Base-by-base conservation (phyloP, 1,140 invertebrate genomes). In the Lepidurus arcticus region DNA sequence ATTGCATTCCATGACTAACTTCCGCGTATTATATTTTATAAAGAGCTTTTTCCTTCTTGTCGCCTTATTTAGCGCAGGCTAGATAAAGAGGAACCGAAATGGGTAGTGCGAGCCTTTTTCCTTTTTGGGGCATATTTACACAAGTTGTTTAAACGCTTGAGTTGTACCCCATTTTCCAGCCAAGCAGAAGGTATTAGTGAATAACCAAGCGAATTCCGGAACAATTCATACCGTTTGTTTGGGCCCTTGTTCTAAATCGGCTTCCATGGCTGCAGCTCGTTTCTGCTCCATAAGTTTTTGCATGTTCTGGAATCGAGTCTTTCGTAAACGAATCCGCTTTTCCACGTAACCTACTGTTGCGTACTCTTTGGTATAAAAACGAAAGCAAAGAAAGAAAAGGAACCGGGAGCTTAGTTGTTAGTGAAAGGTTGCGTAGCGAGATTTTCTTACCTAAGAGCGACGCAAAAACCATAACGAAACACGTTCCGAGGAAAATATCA, bases 401-500 rank as follows among this genome's bases (percentile, higher is more conserved):
- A 42, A 10, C 42, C 1, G 24, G 13, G 10, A n/a, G 26, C 7
- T n/a, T 75, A 47, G 53, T 7, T n/a, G 21, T 47, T 47, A 16
- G 7, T 65, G 53, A 7, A 80, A 53, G 24, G 44, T 8, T 44
- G 24, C 34, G 34, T 34, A 34, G 34, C 34, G 34, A 34, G 34
- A 34, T 34, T 34, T 34, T 73, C 21, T 65, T 78, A 78, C 81
- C 81, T 44, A 86, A 77, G 34, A 86, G 80, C 8, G 85, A 84
- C 21, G 84, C 84, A 79, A 86, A 86, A 42, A 86, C 85, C 84
- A 86, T 85, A 16, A 87, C 83, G 83, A 88, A 88, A 82, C 87
- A 88, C 42, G 85, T 87, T n/a, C 85, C 85, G 13, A 88, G 80
- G 79, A 85, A 87, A 24, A 88, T 83, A 81, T 87, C 86, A 80